A percentile compares a stretch with the other conserved stretches of the same genome.
phyloP scores from a whole-genome alignment of 2,113 vertebrate species.

The Hippopotamus amphibius region DNA sequence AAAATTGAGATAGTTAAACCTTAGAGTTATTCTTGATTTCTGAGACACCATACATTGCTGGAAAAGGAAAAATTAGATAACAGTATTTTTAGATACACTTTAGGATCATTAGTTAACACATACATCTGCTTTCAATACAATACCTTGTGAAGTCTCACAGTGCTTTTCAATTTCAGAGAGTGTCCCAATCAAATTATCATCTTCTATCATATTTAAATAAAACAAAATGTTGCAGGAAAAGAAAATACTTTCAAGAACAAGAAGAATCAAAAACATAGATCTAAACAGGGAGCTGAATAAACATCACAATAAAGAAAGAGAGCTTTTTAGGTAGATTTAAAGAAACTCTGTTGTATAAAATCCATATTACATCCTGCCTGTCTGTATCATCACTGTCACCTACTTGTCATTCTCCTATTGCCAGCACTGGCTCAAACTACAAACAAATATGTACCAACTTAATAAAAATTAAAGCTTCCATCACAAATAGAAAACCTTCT shows the following conservation, averaged over 20 bases:
- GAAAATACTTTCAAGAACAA: constrained; percentile 84
- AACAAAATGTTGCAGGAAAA: constrained; percentile 86
- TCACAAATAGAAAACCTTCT: constrained; percentile 4
- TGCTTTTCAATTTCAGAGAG: constrained; percentile 94
- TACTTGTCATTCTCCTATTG: not conserved
- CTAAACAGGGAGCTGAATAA: constrained; percentile 63
- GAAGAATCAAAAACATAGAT: constrained; percentile 68
- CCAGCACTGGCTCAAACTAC: not conserved
- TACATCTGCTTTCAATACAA: constrained; percentile 81
- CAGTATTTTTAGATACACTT: constrained; percentile 74
- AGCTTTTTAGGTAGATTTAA: not conserved
- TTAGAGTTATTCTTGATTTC: constrained; percentile 71
- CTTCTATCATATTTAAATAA: constrained; percentile 90
- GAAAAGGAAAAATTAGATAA: constrained; percentile 73
- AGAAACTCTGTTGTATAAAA: not conserved
- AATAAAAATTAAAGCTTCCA: constrained; percentile 50
- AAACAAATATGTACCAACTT: not conserved
- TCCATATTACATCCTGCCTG: not conserved
- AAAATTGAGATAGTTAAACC: constrained; percentile 74
- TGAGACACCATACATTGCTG: constrained; percentile 73
- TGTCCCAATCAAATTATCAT: constrained; percentile 92
- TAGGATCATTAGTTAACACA: constrained; percentile 84
- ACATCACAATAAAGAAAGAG: constrained; percentile 41
- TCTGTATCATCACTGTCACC: not conserved
- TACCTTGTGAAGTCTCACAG: constrained; percentile 94